Conservation (phyloP, 2,888 invertebrate genomes). For the Ashinkailepas kermadecensis region DNA sequence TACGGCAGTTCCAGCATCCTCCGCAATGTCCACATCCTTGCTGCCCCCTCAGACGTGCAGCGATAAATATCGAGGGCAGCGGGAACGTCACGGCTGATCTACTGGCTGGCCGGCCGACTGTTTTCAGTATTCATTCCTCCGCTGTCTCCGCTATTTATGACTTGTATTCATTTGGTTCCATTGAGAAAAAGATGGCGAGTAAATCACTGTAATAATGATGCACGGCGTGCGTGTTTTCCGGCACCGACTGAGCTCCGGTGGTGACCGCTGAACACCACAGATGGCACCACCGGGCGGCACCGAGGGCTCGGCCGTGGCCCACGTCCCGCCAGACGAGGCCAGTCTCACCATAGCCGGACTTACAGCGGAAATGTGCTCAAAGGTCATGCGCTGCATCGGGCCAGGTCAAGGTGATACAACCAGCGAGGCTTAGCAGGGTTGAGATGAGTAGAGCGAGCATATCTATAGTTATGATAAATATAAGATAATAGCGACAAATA, state of each 20-base stretch:
- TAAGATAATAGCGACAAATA: no score
- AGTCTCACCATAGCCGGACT: no score
- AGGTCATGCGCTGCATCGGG: no score
- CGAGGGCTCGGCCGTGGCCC: background rate
- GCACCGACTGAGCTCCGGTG: background rate
- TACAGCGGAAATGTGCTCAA: no score
- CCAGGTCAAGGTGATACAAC: no score
- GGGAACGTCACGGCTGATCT: background rate
- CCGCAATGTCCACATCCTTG: no score
- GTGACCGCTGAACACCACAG: background rate
- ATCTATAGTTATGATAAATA: no score
- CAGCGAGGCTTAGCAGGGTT: no score
- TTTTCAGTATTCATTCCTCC: background rate
- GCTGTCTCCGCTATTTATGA: slow-evolving; percentile 4
- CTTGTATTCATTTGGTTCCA: slow-evolving; percentile 22
- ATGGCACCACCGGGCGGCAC: slow-evolving; percentile 1
- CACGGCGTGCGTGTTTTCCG: background rate
- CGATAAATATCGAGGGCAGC: background rate
- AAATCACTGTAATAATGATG: slow-evolving; percentile 10
- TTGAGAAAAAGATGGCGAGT: slow-evolving; percentile 20
- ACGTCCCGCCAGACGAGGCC: no score
- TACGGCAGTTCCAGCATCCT: no score
- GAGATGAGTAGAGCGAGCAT: no score
- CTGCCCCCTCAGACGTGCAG: no score
- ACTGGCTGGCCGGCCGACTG: background rate